These are phyloP conservation scores for Aporophyla nigra DNA, from an alignment of 2,888 invertebrate genomes.

Conservation along the genomic window DNA sequence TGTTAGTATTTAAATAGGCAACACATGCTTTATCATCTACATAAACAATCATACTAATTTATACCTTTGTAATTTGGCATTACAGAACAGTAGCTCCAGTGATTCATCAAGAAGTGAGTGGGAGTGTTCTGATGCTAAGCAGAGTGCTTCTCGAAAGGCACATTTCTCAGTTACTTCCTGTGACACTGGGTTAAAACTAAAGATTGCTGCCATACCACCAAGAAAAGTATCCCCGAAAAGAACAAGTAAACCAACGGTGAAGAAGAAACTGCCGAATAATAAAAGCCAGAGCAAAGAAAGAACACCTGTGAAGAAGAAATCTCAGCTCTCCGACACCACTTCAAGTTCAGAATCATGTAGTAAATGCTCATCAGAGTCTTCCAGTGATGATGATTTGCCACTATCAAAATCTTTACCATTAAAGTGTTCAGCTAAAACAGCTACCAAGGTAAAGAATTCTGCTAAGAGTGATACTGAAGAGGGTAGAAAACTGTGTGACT, in stretches of 20 bases:
- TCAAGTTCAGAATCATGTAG: conserved; percentile 90
- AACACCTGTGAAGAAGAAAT: conserved; percentile 77
- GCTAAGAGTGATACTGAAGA: conserved; percentile 83
- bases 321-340: conserved; percentile 83
- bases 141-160: conserved; percentile 80
- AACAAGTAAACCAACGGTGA: conserved; percentile 80
- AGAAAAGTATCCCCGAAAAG: conserved; percentile 83
- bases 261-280: conserved; percentile 79
- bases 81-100: conserved; percentile 86
- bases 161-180: conserved; percentile 92
- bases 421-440: conserved; percentile 79
- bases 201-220: conserved; percentile 92
- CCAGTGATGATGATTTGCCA: conserved; percentile 88
- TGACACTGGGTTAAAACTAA: conserved; percentile 91
- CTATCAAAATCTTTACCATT: conserved; percentile 81
- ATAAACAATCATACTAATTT: not conserved
- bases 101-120: conserved; percentile 86
- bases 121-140: conserved; percentile 84
- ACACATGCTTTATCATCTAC: not conserved
- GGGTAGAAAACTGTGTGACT: conserved; percentile 75
- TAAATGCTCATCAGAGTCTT: conserved; percentile 87
- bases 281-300: conserved; percentile 71
- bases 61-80: conserved; percentile 49
- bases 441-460: conserved; percentile 73
- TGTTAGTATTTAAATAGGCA: not conserved